phyloP scores from a whole-genome alignment of 1,140 invertebrate species.

The Mercenaria mercenaria region DNA sequence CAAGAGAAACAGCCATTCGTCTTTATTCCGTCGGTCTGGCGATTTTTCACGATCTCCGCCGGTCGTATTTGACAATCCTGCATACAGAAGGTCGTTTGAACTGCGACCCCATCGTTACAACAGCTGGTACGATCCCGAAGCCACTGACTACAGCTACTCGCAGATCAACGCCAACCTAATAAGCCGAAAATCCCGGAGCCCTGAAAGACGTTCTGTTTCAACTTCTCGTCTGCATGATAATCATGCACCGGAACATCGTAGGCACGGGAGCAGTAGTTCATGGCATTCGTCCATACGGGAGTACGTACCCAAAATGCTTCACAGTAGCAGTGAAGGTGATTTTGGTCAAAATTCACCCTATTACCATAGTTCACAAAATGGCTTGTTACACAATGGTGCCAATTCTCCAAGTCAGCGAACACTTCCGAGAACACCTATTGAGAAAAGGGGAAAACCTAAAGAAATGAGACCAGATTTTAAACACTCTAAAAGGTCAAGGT shows the following conservation, averaged over 20 bases:
- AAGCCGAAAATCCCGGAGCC: not conserved
- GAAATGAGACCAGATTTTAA: not conserved
- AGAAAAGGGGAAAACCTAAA: not conserved
- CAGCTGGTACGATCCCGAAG: conserved; percentile 57
- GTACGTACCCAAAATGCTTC: conserved; percentile 38
- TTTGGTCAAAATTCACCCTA: not conserved
- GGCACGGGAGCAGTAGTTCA: not conserved
- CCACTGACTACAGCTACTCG: conserved; percentile 30
- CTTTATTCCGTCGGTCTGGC: conserved; percentile 27
- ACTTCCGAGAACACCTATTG: conserved; percentile 37
- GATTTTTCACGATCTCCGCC: conserved; percentile 22
- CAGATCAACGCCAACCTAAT: conserved; percentile 48
- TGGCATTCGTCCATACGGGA: conserved; percentile 4
- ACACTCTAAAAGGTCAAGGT: conserved; percentile 42
- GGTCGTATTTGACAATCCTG: conserved; percentile 40
- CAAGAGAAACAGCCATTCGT: conserved; percentile 9
- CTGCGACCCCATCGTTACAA: conserved; percentile 25
- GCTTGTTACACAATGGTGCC: not conserved
- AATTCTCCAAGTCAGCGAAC: not conserved
- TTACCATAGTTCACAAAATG: not conserved
- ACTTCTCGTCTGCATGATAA: conserved; percentile 25
- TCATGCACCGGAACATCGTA: not conserved
- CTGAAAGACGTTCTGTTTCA: conserved; percentile 38
- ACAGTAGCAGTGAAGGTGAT: not conserved
- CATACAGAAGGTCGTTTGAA: conserved; percentile 44